Evolutionary conservation across 2,888 invertebrate species (phyloP).

Genomic region (Tupiocoris notatus): DNA sequence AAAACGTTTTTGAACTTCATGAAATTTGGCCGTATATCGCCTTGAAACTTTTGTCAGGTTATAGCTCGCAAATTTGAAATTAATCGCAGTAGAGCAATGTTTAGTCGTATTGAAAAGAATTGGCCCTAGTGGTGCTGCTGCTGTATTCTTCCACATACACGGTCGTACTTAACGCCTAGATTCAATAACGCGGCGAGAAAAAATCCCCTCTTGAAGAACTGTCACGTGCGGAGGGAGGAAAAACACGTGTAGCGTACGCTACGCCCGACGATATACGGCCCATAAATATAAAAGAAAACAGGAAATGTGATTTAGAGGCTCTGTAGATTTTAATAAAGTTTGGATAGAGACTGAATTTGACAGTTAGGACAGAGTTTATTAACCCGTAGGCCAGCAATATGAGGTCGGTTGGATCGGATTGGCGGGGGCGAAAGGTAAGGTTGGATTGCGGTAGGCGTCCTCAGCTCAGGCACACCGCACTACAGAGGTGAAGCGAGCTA

Average conservation of each 20-base stretch:
- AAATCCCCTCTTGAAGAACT: not conserved
- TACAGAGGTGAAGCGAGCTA: not conserved
- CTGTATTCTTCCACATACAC: too few relatives aligned
- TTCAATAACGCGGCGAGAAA: not conserved
- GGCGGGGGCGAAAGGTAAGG: not conserved
- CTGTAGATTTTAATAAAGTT: constrained; percentile 35
- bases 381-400: constrained; percentile 30
- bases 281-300: constrained; percentile 28
- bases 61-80: too few relatives aligned
- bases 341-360: constrained; percentile 34
- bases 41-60: too few relatives aligned
- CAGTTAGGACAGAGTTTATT: constrained; percentile 28
- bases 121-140: too few relatives aligned
- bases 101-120: too few relatives aligned
- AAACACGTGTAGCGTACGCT: not conserved
- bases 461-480: not conserved
- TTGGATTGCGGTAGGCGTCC: not conserved
- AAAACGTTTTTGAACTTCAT: too few relatives aligned
- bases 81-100: too few relatives aligned
- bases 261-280: constrained; percentile 2
- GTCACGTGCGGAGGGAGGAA: not conserved
- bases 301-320: constrained; percentile 33
- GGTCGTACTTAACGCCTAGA: not conserved
- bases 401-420: not conserved
- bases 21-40: too few relatives aligned